Percentiles rank a stretch among this genome's conserved stretches.
Evolutionary conservation across 2,113 vertebrate genomes (phyloP).

Genomic region (Rhea pennata): DNA sequence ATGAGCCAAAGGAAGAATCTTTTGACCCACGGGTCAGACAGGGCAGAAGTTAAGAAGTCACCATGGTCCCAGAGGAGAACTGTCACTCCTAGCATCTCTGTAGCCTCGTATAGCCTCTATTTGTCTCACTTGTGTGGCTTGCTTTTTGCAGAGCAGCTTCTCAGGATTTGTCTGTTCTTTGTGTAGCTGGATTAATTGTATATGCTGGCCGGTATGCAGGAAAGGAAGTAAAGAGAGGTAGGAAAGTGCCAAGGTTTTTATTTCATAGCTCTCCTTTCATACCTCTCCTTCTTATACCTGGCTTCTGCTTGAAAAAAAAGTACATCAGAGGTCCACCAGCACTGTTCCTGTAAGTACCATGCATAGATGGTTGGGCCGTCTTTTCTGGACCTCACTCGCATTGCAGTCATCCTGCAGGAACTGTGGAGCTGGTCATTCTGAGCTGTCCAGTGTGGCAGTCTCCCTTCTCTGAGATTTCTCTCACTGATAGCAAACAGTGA

Average conservation of each 20-base stretch:
- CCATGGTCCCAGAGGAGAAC: not conserved
- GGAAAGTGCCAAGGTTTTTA: not conserved
- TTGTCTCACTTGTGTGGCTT: not conserved
- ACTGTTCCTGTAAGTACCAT: too few species aligned
- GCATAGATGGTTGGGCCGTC: not conserved
- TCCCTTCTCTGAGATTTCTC: not conserved
- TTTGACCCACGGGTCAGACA: not conserved
- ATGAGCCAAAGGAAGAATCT: not conserved
- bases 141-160: not conserved
- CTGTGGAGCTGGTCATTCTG: not conserved
- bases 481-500: accelerated
- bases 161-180: not conserved
- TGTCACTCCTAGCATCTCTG: not conserved
- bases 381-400: not conserved
- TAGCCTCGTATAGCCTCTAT: not conserved
- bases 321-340: not conserved
- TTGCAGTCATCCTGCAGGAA: not conserved
- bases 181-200: not conserved
- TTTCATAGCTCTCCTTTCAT: not conserved
- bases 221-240: not conserved
- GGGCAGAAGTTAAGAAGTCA: not conserved
- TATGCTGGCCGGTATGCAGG: not conserved
- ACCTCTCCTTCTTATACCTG: not conserved
- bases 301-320: not conserved
- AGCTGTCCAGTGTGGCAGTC: accelerated